Evolutionary conservation across 2,797 vertebrate genomes (phyloP), one percentile per base, ranked within the genome.

Genomic region (Gymnodraco acuticeps): DNA sequence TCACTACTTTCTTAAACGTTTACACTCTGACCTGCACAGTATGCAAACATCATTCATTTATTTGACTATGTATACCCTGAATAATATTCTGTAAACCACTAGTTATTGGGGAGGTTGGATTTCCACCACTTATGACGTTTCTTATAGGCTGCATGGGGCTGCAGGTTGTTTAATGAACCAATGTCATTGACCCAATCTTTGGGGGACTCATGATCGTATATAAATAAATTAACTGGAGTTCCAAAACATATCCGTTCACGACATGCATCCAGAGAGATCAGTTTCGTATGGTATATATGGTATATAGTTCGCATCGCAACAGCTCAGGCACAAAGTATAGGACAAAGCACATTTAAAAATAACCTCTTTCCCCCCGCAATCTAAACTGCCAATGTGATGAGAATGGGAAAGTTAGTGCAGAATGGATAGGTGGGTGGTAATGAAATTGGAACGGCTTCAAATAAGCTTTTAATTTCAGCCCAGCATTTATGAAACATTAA

Each of bases 401-500:
- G 84, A 91, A 83, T 59, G 61, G 73, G 71, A 69, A 81, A 78
- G 88, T 92, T 85, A 80, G 79, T 42, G 80, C 79, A 73, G 81
- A 93, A 93, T 81, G 63, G 84, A 92, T 91, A 91, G 88, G 88
- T 87, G 87, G 90, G 88, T 87, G 89, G 90, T 93, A 92, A 93
- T 93, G 90, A 93, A 92, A 94, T 81, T 89, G 90, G 84, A 90
- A 81, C 83, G 69, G 90, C 91, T 92, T 93, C 86, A 92, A 94
- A 95, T 94, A 91, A 89, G 90, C 85, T 93, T 85, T 91, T 94
- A 90, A 94, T 95, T 94, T 92, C 91, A 92, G 85, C 73, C 72
- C 84, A 82, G 88, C 88, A 83, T 92, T 92, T 91, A 94, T 95
- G 85, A 93, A 95, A 95, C 89, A 94, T 95, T 94, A 93, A 95